A percentile compares a stretch with the other conserved stretches of the same genome.
Conservation (phyloP, 2,888 invertebrate genomes). For the Opisthograptis luteolata region DNA sequence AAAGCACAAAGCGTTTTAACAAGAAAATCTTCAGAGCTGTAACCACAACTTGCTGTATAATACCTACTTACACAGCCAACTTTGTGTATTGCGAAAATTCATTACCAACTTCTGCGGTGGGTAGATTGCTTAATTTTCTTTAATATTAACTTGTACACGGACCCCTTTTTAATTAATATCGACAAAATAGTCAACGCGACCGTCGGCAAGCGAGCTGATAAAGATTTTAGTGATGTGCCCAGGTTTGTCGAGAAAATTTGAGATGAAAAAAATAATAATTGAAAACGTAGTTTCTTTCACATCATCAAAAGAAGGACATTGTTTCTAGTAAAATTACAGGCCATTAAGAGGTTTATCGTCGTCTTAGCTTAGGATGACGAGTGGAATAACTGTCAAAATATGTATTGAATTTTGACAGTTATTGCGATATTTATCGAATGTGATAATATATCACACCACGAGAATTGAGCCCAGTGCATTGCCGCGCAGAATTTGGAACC, state of each 20-base stretch:
- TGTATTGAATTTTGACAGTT: too few relatives aligned
- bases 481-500: too few relatives aligned
- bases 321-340: too few relatives aligned
- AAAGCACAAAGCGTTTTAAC: not conserved
- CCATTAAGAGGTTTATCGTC: too few relatives aligned
- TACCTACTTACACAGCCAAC: slow-evolving; percentile 19
- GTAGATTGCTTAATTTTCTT: slow-evolving; percentile 83
- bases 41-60: slow-evolving; percentile 8
- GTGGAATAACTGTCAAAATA: too few relatives aligned
- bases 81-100: slow-evolving; percentile 70
- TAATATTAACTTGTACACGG: slow-evolving; percentile 81
- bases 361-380: too few relatives aligned
- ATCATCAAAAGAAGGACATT: too few relatives aligned
- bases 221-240: slow-evolving; percentile 60
- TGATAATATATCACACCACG: too few relatives aligned
- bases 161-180: slow-evolving; percentile 84
- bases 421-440: too few relatives aligned
- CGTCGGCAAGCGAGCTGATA: slow-evolving; percentile 65
- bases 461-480: too few relatives aligned
- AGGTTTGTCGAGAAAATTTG: slow-evolving; percentile 29
- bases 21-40: not conserved
- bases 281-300: too few relatives aligned
- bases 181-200: slow-evolving; percentile 80
- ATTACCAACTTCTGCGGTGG: slow-evolving; percentile 68
- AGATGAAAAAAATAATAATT: too few relatives aligned